Conservation (phyloP, 2,888 invertebrate genomes). For the Drosophila mulleri region DNA sequence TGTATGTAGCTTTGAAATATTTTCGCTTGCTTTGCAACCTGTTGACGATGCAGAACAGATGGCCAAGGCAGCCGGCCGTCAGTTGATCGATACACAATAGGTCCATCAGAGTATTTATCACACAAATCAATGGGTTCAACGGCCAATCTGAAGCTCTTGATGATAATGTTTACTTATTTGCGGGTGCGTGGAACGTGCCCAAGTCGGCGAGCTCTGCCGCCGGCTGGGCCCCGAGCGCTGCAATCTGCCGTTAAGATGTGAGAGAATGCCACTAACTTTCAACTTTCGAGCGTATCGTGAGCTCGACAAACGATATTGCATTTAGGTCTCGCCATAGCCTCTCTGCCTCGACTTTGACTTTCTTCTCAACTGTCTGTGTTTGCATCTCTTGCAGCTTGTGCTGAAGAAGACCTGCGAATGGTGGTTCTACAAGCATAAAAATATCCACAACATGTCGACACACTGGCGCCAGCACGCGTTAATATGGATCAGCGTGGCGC, state of each 20-base stretch:
- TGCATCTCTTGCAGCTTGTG: constrained; percentile 69
- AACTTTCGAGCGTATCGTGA: constrained; percentile 35
- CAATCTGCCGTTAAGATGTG: constrained; percentile 61
- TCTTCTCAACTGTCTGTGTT: constrained; percentile 26
- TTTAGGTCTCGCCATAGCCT: background rate
- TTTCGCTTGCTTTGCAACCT: background rate
- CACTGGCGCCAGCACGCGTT: constrained; percentile 75
- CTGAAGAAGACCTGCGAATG: constrained; percentile 81
- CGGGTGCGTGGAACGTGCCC: constrained; percentile 59
- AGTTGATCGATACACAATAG: constrained; percentile 56
- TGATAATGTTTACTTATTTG: constrained; percentile 26
- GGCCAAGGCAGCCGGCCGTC: constrained; percentile 36
- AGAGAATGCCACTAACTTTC: constrained; percentile 61
- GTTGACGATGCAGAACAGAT: constrained; percentile 42
- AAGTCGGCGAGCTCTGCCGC: constrained; percentile 23
- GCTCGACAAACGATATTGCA: constrained; percentile 14
- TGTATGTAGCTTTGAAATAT: background rate
- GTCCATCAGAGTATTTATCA: constrained; percentile 50
- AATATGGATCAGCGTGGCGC: constrained; percentile 47
- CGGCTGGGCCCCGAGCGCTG: constrained; percentile 6
- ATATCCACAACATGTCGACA: constrained; percentile 81
- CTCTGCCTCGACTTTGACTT: constrained; percentile 35
- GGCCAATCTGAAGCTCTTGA: constrained; percentile 1
- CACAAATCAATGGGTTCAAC: constrained; percentile 26
- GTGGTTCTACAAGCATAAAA: constrained; percentile 78